A percentile compares a stretch with the other conserved stretches of the same genome.
Conservation (phyloP, 1,140 invertebrate genomes). For the Drosophila biarmipes region DNA sequence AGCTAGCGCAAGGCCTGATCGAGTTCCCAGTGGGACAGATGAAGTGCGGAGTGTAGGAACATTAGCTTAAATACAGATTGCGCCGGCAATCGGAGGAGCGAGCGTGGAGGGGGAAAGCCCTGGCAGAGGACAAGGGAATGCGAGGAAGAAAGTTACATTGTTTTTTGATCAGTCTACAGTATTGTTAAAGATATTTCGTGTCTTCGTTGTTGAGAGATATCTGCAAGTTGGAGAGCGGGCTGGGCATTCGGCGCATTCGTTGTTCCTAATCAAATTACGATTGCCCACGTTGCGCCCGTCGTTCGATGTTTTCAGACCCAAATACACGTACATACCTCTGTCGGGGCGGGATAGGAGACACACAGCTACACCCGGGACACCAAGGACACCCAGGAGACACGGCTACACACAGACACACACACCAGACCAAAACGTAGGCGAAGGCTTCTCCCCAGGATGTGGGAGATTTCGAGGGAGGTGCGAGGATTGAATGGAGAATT, state of each 20-base stretch:
- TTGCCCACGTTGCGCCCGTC: conserved; percentile 4
- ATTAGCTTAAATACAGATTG: conserved; percentile 45
- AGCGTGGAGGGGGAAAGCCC: not conserved
- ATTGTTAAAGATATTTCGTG: conserved; percentile 50
- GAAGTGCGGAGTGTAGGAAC: conserved; percentile 6
- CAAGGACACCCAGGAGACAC: conserved; percentile 13
- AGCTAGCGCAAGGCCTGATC: conserved; percentile 31
- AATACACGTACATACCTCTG: conserved; percentile 25
- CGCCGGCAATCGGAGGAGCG: not conserved
- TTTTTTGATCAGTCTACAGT: conserved; percentile 47
- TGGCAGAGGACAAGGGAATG: conserved; percentile 24
- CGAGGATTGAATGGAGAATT: not conserved
- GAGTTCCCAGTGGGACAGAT: not conserved
- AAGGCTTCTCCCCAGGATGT: conserved; percentile 14
- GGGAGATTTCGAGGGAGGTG: conserved; percentile 19
- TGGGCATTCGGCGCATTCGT: conserved; percentile 11
- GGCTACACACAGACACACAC: conserved; percentile 24
- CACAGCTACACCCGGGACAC: conserved; percentile 16
- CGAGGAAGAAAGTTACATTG: conserved; percentile 7
- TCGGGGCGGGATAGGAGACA: conserved; percentile 22
- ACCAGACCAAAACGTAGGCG: conserved; percentile 54
- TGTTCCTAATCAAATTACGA: conserved; percentile 42
- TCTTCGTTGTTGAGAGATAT: conserved; percentile 31
- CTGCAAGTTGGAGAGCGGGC: not conserved
- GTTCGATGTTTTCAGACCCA: conserved; percentile 11